A percentile compares a stretch with the other conserved stretches of the same genome.
Evolutionary conservation across 1,140 invertebrate genomes (phyloP).

Genomic region (Calosoma granatense): DNA sequence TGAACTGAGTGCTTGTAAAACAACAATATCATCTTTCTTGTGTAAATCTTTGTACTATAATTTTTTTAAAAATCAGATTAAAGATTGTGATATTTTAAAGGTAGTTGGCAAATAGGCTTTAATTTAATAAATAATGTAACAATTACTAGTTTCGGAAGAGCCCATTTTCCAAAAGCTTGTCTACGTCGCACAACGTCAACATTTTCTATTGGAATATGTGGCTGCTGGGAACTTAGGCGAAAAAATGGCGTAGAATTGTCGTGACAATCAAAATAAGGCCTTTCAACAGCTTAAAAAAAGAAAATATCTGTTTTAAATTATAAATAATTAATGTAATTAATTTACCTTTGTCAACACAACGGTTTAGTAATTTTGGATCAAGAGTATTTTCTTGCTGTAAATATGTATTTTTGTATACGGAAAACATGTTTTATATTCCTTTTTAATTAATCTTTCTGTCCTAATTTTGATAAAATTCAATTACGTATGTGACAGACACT

Average conservation of each 20-base stretch:
- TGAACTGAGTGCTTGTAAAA: conserved; percentile 24
- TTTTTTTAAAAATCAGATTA: conserved; percentile 10
- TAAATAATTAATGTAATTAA: neutral
- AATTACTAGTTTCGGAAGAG: conserved; percentile 28
- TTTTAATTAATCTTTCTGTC: too few relatives aligned
- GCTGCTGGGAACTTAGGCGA: conserved; percentile 27
- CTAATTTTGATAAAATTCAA: too few relatives aligned
- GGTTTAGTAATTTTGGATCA: neutral
- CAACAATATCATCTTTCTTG: conserved; percentile 17
- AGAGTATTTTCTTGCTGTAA: neutral
- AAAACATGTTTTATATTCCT: neutral
- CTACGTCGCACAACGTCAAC: conserved; percentile 25
- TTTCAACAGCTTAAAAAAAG: conserved; percentile 19
- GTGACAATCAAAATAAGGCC: conserved; percentile 18
- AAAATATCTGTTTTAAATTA: neutral
- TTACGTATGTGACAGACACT: too few relatives aligned
- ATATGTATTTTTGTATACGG: neutral
- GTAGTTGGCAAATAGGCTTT: neutral
- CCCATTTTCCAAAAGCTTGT: conserved; percentile 24
- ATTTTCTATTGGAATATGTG: conserved; percentile 24
- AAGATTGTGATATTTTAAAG: conserved; percentile 5
- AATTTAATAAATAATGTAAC: neutral
- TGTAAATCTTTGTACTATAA: conserved; percentile 26
- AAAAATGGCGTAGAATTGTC: conserved; percentile 24
- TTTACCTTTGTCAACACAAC: neutral